These are phyloP conservation scores for Sebastes minor DNA, from an alignment of 2,797 vertebrate genomes.

Conservation along the genomic window DNA sequence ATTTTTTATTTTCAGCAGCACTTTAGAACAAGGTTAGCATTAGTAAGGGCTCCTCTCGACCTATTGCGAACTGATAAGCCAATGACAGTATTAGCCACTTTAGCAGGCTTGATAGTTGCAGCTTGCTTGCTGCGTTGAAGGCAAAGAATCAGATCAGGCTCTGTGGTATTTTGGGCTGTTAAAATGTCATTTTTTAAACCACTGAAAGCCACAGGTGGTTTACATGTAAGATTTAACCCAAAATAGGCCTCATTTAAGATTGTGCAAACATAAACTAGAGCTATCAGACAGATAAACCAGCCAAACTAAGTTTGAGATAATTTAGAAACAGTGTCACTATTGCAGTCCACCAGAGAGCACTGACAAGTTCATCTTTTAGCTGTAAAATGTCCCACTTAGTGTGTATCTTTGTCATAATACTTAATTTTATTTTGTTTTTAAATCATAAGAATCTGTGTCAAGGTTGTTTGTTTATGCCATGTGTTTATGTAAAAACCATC, in stretches of 20 bases:
- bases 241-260: background rate
- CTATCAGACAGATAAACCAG: background rate
- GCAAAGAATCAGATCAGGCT: background rate
- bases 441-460: background rate
- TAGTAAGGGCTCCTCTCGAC: conserved; percentile 34
- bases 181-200: background rate
- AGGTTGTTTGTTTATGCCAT: background rate
- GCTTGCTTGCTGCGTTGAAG: background rate
- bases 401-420: background rate
- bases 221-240: background rate
- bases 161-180: background rate
- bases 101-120: background rate
- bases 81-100: conserved; percentile 47
- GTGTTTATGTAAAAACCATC: background rate
- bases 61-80: conserved; percentile 55
- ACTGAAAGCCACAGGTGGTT: background rate
- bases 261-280: background rate
- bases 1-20: background rate
- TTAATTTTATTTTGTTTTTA: background rate
- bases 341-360: background rate
- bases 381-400: background rate
- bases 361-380: background rate
- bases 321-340: background rate
- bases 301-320: background rate
- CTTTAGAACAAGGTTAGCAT: background rate